A percentile compares a stretch with the other conserved stretches of the same genome.
Evolutionary conservation across 2,888 invertebrate genomes (phyloP).

Genomic region (Rhodophaea formosa): DNA sequence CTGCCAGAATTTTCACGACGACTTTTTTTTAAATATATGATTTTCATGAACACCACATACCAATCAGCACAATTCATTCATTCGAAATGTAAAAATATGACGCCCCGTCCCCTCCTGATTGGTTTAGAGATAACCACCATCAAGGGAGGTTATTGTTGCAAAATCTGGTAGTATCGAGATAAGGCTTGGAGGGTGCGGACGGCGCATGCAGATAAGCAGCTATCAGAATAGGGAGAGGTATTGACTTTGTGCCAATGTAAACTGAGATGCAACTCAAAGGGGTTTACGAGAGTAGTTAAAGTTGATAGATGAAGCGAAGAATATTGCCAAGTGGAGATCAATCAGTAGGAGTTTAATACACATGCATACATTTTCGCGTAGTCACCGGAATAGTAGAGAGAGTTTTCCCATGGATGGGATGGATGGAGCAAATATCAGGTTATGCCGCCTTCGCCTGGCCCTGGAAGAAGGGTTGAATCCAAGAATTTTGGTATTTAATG

Average conservation of each 20-base stretch:
- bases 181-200: slow-evolving; percentile 66
- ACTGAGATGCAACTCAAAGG: slow-evolving; percentile 29
- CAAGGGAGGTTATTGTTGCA: slow-evolving; percentile 65
- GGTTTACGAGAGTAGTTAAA: not conserved
- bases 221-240: slow-evolving; percentile 45
- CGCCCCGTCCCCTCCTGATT: slow-evolving; percentile 59
- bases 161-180: slow-evolving; percentile 72
- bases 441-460: no score
- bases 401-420: no score
- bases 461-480: no score
- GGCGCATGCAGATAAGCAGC: slow-evolving; percentile 68
- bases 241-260: slow-evolving; percentile 64
- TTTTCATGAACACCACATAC: no score
- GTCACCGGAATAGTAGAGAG: no score
- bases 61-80: slow-evolving; percentile 9
- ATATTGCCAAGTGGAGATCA: no score
- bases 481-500: no score
- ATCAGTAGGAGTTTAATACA: no score
- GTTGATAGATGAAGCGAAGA: no score
- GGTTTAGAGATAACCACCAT: slow-evolving; percentile 58
- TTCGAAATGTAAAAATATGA: slow-evolving; percentile 41
- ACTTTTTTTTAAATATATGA: no score
- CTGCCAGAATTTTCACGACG: not conserved
- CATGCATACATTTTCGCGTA: no score
- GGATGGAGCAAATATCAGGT: no score